Conservation (phyloP, 92 coral and sea anemone species). For the Zoanthus solanderi region DNA sequence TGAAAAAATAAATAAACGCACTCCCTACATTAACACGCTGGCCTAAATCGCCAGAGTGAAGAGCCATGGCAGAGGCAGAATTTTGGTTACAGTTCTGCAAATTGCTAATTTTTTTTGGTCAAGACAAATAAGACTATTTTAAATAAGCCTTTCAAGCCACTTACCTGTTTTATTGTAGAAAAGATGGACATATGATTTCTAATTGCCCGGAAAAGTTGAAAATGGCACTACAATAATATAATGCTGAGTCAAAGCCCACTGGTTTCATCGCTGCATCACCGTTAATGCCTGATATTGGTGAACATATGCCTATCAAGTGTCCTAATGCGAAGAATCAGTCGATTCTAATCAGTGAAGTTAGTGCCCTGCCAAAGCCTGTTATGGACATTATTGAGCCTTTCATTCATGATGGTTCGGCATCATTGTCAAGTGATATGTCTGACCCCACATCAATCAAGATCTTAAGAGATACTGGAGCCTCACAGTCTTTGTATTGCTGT, state of each 20-base stretch:
- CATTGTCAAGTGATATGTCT: constrained; percentile 48
- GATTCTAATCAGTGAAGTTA: no score
- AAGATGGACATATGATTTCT: constrained; percentile 6
- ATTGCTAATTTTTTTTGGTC: neutral
- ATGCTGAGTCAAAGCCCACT: neutral
- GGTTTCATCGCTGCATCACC: neutral
- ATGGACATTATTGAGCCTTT: constrained; percentile 40
- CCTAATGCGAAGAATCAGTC: neutral
- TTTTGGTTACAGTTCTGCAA: neutral
- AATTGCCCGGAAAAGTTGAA: constrained; percentile 3
- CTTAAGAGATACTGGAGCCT: constrained; percentile 69
- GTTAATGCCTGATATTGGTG: neutral
- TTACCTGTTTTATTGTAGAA: constrained; percentile 9
- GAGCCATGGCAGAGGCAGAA: neutral
- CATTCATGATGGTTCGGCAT: constrained; percentile 55
- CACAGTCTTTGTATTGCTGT: constrained; percentile 51
- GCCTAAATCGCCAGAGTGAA: neutral
- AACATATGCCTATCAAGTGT: neutral
- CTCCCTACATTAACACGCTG: no score
- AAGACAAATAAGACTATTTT: neutral
- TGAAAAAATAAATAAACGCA: no score
- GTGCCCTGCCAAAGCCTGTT: neutral
- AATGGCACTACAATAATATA: neutral
- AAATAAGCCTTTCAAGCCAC: neutral
- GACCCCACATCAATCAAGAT: constrained; percentile 53